Base-by-base conservation (phyloP, 23 tunicate genomes). In the Halocynthia aurantium region DNA sequence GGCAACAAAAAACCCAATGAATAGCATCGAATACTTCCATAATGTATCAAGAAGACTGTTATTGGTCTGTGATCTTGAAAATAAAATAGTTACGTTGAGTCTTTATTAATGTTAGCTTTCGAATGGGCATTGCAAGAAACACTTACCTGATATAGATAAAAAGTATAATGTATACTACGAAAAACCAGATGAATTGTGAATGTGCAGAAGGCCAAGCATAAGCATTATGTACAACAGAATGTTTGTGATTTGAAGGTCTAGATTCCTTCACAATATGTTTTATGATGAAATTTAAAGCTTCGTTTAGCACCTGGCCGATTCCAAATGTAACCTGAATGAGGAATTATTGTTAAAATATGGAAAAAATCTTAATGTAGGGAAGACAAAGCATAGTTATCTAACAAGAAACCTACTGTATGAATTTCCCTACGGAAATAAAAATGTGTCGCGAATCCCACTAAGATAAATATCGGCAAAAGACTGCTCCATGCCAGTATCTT, bases 171-270 rank as follows among this genome's bases (percentile, higher is more conserved):
- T 88, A 88, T 13, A 73, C 72, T 54, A 76, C 40, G 52, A 88
- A 88, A 69, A 88, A 88, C 84, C 88, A 83, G 21, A 78, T 79
- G 55, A 88, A 88, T 69, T 88, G 95, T 10, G 87, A 76, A 75
- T 88, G 95, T 21, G 95, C 80, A 51, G 88, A 83, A 15, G 95
- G 95, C 95, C 95, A 88, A 7, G 88, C 95, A 75, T 85, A 88
- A 9, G 70, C 58, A 20, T 67, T 77, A 22, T 62, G 58, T 22
- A 70, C 22, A 6, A 17, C 52, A 6, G 63, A 52, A 54, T 84
- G 84, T 8, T 50, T 31, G 44, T 31, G 50, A 60, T 66, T 80
- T 51, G 69, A 21, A 49, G 95, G 95, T 22, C 95, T 65, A 19
- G 80, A 71, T 76, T 88, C 95, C 19, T 52, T 53, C 8, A 83